Evolutionary conservation across 2,113 vertebrate genomes (phyloP).

Genomic region (Vulpes vulpes): DNA sequence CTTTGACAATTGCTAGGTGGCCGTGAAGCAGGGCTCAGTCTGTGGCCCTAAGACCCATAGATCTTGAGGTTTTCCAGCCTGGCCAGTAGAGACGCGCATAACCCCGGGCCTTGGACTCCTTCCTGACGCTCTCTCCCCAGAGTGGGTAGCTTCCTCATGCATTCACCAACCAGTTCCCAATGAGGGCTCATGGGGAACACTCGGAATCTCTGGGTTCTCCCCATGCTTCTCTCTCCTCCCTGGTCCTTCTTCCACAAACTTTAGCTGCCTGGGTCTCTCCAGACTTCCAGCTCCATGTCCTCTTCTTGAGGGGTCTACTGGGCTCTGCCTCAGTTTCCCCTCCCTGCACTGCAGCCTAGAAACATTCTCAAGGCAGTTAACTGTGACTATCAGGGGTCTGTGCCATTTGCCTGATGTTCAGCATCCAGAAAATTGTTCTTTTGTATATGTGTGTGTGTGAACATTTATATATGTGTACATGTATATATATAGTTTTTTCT

Average conservation of each 20-base stretch:
- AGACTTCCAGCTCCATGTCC: background rate
- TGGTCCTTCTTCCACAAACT: background rate
- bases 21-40: too few species aligned
- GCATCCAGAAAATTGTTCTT: background rate
- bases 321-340: background rate
- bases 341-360: background rate
- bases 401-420: background rate
- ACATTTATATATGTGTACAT: fast-evolving
- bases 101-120: background rate
- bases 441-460: fast-evolving
- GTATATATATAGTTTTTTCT: background rate
- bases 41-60: background rate
- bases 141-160: too few species aligned
- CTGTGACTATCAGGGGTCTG: background rate
- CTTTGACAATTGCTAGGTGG: too few species aligned
- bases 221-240: background rate
- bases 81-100: background rate
- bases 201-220: too few species aligned
- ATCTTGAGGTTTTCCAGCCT: too few species aligned
- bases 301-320: fast-evolving
- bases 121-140: fast-evolving
- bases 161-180: fast-evolving
- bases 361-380: background rate
- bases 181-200: background rate
- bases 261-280: background rate